phyloP scores from a whole-genome alignment of 2,888 invertebrate species.

The Amphipyra berbera region DNA sequence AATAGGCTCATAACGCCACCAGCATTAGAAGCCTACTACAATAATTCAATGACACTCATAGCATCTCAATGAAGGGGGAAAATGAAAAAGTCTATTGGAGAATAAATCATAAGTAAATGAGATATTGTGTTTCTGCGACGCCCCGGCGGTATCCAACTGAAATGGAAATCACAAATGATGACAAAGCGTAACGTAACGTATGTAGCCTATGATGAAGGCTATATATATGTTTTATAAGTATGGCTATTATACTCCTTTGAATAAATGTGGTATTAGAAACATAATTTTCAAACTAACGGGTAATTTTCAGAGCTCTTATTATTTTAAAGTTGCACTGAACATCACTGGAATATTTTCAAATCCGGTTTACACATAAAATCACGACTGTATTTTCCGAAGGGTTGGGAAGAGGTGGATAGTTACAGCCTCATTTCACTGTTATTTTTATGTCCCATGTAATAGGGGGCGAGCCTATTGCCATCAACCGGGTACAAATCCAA shows the following conservation, averaged over 20 bases:
- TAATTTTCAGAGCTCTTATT: neutral
- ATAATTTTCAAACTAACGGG: neutral
- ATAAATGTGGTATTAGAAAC: neutral
- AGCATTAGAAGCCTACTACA: conserved; percentile 56
- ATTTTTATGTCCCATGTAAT: too few species aligned
- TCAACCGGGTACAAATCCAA: too few species aligned
- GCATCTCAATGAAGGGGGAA: conserved; percentile 71
- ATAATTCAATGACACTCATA: conserved; percentile 68
- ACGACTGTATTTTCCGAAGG: too few species aligned
- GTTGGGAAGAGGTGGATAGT: too few species aligned
- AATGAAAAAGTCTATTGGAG: conserved; percentile 76
- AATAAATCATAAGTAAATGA: conserved; percentile 85
- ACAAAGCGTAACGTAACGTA: conserved; percentile 75
- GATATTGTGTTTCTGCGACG: conserved; percentile 74
- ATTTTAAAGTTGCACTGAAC: too few species aligned
- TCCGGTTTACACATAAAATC: too few species aligned
- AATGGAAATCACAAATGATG: conserved; percentile 80
- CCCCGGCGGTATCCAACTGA: conserved; percentile 70
- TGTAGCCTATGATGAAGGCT: conserved; percentile 56
- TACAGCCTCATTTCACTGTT: too few species aligned
- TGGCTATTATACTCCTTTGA: neutral
- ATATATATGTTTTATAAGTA: conserved; percentile 28
- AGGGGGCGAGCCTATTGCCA: too few species aligned
- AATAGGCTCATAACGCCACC: conserved; percentile 30
- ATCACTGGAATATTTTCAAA: too few species aligned